Conservation (phyloP, 2,797 vertebrate species). For the Chelidonichthys spinosus region DNA sequence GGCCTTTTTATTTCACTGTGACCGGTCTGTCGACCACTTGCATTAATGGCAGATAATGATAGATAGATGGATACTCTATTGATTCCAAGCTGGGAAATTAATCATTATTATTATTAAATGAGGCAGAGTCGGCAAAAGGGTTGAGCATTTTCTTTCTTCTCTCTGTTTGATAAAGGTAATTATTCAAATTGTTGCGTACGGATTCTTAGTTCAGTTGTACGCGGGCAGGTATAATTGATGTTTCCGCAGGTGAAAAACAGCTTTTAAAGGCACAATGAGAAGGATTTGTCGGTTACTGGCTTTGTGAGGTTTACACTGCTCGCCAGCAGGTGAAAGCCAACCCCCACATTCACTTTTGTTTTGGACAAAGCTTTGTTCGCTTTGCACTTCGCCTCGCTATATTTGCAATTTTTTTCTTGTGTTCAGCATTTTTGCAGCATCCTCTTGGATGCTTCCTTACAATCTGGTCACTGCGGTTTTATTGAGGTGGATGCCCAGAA, state of each 20-base stretch:
- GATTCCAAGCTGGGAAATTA: too few relatives aligned
- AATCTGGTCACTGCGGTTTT: too few relatives aligned
- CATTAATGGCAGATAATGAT: neutral
- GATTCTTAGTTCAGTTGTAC: neutral
- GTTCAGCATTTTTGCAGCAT: rapidly evolving
- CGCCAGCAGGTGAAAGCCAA: neutral
- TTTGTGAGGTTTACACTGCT: neutral
- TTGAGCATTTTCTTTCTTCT: neutral
- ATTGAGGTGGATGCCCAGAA: too few relatives aligned
- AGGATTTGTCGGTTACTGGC: neutral
- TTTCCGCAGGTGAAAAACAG: neutral
- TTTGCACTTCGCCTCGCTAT: neutral
- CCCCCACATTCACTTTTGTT: neutral
- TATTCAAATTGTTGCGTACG: neutral
- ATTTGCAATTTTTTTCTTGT: neutral
- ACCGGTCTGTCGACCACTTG: neutral
- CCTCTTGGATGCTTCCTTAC: neutral
- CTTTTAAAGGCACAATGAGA: neutral
- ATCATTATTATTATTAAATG: too few relatives aligned
- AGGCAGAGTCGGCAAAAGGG: neutral
- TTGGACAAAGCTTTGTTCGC: neutral
- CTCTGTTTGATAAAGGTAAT: neutral
- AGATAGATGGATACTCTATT: too few relatives aligned
- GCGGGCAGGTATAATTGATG: neutral
- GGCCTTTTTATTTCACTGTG: conserved; percentile 1